A percentile compares a stretch with the other conserved stretches of the same genome.
Evolutionary conservation across 1,140 invertebrate genomes (phyloP).

Genomic region (Drosophila busckii): DNA sequence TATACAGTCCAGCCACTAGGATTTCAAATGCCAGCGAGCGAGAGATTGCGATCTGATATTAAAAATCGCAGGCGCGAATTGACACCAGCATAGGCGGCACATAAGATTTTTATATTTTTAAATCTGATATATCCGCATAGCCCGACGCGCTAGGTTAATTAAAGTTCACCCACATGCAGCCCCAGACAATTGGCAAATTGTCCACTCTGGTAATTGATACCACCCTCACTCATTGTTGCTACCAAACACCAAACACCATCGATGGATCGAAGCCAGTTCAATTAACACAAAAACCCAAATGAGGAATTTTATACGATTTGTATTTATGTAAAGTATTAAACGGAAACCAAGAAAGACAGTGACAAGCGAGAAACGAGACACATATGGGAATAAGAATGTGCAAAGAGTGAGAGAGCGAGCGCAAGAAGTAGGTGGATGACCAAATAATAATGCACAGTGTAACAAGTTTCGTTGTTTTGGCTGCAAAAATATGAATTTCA

Average conservation of each 20-base stretch:
- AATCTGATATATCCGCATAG: constrained; percentile 1
- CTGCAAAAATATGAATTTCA: too few relatives aligned
- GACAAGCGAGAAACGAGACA: background rate
- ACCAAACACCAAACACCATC: too few relatives aligned
- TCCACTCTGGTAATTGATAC: constrained; percentile 32
- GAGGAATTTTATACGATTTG: constrained; percentile 24
- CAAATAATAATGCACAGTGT: constrained; percentile 14
- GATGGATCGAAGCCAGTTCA: constrained; percentile 18
- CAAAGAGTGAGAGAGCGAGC: background rate
- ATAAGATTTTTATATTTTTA: background rate
- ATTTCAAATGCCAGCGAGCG: too few relatives aligned
- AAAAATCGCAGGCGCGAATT: constrained; percentile 64
- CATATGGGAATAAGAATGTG: background rate
- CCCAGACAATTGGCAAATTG: background rate
- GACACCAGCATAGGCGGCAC: constrained; percentile 59
- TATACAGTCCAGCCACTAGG: constrained; percentile 35
- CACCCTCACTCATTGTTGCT: too few relatives aligned
- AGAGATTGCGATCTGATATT: constrained; percentile 44
- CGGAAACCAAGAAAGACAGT: too few relatives aligned
- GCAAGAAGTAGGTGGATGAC: constrained; percentile 16
- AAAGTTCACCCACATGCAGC: constrained; percentile 58
- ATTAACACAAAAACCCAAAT: constrained; percentile 14
- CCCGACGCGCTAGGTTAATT: constrained; percentile 41
- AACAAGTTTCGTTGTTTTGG: too few relatives aligned
- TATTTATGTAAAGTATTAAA: constrained; percentile 27